Evolutionary conservation across 1,140 invertebrate genomes (phyloP).

Genomic region (Drosophila varians): DNA sequence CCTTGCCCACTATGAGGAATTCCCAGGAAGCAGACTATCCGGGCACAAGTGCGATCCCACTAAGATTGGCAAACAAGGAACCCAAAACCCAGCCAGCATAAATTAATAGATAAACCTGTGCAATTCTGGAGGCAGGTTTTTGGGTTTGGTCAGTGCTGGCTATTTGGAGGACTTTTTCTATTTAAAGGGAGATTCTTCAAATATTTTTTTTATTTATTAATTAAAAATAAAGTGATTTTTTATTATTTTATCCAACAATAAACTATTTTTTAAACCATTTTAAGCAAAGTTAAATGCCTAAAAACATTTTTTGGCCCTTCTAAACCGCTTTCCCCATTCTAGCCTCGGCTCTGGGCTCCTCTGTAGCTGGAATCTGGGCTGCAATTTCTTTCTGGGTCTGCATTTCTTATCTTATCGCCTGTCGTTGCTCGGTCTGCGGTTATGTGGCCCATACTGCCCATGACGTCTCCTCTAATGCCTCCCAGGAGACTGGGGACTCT

Average conservation of each 20-base stretch:
- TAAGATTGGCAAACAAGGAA: slow-evolving; percentile 52
- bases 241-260: too few relatives aligned
- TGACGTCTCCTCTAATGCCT: slow-evolving; percentile 49
- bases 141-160: slow-evolving; percentile 6
- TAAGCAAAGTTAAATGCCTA: neutral
- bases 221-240: too few relatives aligned
- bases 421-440: slow-evolving; percentile 16
- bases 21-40: slow-evolving; percentile 32
- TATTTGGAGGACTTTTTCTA: neutral
- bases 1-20: slow-evolving; percentile 5
- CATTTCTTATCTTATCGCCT: slow-evolving; percentile 57
- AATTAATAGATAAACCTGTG: slow-evolving; percentile 79
- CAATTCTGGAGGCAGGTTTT: slow-evolving; percentile 42
- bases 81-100: slow-evolving; percentile 67
- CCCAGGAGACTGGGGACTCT: neutral
- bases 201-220: too few relatives aligned
- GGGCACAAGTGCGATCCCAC: slow-evolving; percentile 54
- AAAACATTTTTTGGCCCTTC: slow-evolving; percentile 1
- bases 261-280: neutral
- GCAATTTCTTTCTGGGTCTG: slow-evolving; percentile 1
- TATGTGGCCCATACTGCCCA: slow-evolving; percentile 18
- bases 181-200: too few relatives aligned
- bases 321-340: neutral
- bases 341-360: slow-evolving; percentile 9
- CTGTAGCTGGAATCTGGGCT: slow-evolving; percentile 17